Evolutionary conservation across 1,140 invertebrate genomes (phyloP).

Genomic region (Solenopsis invicta): DNA sequence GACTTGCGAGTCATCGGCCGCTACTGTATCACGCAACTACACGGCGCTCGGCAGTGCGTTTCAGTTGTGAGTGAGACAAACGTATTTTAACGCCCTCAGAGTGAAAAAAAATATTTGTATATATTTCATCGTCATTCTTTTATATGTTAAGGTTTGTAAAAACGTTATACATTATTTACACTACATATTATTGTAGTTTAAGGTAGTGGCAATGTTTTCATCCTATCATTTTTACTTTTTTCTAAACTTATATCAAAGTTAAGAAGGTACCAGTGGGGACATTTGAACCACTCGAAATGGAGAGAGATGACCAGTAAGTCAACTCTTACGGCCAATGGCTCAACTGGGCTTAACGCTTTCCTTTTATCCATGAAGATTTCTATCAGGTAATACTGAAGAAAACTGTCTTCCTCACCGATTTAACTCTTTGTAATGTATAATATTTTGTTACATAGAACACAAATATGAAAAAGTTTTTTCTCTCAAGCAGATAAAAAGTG

Average conservation of each 20-base stretch:
- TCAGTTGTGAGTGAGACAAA: slow-evolving; percentile 5
- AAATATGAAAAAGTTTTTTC: too few relatives aligned
- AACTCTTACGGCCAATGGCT: background rate
- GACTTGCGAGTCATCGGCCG: background rate
- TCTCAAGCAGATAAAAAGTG: too few relatives aligned
- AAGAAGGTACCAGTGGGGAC: background rate
- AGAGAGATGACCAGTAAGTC: background rate
- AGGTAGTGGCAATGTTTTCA: background rate
- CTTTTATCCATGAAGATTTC: background rate
- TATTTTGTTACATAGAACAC: too few relatives aligned
- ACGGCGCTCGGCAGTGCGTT: background rate
- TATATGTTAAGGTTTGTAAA: background rate
- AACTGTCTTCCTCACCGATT: too few relatives aligned
- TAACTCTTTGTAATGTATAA: too few relatives aligned
- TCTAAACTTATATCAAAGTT: background rate
- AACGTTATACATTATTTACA: background rate
- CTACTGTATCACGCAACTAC: background rate
- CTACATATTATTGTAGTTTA: background rate
- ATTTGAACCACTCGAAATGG: slow-evolving; percentile 7
- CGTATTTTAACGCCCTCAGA: background rate
- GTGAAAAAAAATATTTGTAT: background rate
- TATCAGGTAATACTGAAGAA: too few relatives aligned
- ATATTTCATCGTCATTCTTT: background rate
- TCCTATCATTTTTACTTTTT: background rate
- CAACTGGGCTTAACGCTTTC: too few relatives aligned